A percentile compares a stretch with the other conserved stretches of the same genome.
Conservation (phyloP, 2,797 vertebrate species). For the Atherinosoma microstoma region DNA sequence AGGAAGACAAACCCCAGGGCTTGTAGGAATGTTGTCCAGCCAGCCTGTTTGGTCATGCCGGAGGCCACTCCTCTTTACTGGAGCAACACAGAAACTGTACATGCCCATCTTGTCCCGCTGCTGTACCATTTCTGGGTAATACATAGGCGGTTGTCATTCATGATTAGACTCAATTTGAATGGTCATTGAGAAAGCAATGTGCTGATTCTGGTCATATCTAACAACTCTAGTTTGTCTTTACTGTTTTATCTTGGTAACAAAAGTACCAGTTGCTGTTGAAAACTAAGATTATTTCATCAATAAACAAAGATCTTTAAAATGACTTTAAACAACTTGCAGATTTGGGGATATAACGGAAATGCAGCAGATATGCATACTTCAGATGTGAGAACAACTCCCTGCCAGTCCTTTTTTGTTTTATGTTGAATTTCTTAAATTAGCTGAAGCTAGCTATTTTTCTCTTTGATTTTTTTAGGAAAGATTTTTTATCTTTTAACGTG, state of each 20-base stretch:
- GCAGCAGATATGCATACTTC: not conserved
- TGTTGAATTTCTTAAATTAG: no score
- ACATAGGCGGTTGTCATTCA: conserved; percentile 34
- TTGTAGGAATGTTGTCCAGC: conserved; percentile 73
- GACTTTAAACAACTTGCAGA: not conserved
- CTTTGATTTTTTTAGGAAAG: not conserved
- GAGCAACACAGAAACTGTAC: conserved; percentile 44
- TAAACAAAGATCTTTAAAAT: not conserved
- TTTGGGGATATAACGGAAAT: not conserved
- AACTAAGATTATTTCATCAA: not conserved
- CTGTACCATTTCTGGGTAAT: conserved; percentile 1
- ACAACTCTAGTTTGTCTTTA: not conserved
- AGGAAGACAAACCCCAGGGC: conserved; percentile 50
- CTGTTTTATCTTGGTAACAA: conserved; percentile 12
- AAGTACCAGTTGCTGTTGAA: not conserved
- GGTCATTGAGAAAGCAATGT: conserved; percentile 31
- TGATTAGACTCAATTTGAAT: conserved; percentile 18
- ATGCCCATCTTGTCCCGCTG: conserved; percentile 18
- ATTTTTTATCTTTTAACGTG: no score
- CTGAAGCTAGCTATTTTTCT: not conserved
- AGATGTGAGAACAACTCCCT: not conserved
- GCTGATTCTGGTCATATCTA: conserved; percentile 10
- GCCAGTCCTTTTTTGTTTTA: not conserved
- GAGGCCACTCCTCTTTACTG: conserved; percentile 65
- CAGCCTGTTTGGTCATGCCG: conserved; percentile 64